These are phyloP conservation scores for Latrodectus geometricus DNA, from an alignment of 1,140 invertebrate genomes.

Conservation along the genomic window DNA sequence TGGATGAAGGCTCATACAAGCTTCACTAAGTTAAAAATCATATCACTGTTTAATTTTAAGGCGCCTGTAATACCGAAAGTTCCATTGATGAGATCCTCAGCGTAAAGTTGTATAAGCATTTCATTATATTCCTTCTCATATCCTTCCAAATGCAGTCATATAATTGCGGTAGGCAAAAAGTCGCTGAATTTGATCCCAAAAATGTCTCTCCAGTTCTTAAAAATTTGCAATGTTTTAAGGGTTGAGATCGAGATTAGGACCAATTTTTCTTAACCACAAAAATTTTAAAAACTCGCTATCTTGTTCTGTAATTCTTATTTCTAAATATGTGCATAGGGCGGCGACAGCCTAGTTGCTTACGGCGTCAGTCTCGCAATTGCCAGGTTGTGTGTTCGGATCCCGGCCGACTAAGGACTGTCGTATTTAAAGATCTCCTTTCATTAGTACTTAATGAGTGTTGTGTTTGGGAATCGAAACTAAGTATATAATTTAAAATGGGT, in stretches of 20 bases:
- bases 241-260: slow-evolving; percentile 5
- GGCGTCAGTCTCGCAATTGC: not conserved
- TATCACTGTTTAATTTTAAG: not conserved
- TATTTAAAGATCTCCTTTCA: no score
- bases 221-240: not conserved
- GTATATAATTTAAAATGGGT: no score
- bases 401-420: no score
- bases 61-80: not conserved
- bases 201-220: not conserved
- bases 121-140: not conserved
- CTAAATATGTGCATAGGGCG: not conserved
- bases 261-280: not conserved
- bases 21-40: no score
- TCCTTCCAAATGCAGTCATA: not conserved
- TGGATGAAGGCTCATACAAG: no score
- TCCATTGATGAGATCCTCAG: not conserved
- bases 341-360: no score
- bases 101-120: slow-evolving; percentile 1
- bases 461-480: no score
- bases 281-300: slow-evolving; percentile 19
- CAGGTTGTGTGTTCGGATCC: not conserved
- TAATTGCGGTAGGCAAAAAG: not conserved
- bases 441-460: no score
- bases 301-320: not conserved
- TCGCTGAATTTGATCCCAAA: not conserved